phyloP scores from a whole-genome alignment of 2,113 vertebrate genomes.

The Diadophis punctatus region DNA sequence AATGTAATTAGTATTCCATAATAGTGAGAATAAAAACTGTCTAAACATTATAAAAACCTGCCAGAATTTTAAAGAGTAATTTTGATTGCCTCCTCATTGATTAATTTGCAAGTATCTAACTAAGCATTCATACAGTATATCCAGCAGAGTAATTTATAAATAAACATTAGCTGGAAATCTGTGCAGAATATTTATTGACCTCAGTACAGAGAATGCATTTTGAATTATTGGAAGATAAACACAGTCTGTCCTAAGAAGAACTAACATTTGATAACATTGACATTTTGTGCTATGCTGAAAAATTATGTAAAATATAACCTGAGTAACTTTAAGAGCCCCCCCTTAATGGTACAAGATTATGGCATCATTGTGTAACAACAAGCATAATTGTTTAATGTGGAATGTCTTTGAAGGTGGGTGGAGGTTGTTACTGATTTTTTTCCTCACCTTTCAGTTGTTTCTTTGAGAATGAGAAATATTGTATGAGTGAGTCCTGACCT shows the following conservation, averaged over 20 bases:
- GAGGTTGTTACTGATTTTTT: background rate
- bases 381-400: background rate
- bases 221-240: background rate
- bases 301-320: background rate
- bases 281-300: background rate
- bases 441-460: background rate
- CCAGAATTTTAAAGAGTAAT: conserved; percentile 18
- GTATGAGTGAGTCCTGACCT: background rate
- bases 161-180: conserved; percentile 26
- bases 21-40: background rate
- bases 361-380: background rate
- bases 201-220: background rate
- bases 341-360: background rate
- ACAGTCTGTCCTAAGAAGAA: background rate
- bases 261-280: background rate
- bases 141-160: conserved; percentile 22
- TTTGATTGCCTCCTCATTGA: background rate
- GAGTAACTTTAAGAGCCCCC: background rate
- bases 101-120: conserved; percentile 13
- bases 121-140: conserved; percentile 9
- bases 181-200: conserved; percentile 26
- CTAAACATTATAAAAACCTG: conserved; percentile 10
- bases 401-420: background rate
- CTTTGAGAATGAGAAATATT: background rate
- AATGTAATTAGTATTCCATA: conserved; percentile 4